Evolutionary conservation across 2,888 invertebrate genomes (phyloP).

Genomic region (Pegoplata infirma): DNA sequence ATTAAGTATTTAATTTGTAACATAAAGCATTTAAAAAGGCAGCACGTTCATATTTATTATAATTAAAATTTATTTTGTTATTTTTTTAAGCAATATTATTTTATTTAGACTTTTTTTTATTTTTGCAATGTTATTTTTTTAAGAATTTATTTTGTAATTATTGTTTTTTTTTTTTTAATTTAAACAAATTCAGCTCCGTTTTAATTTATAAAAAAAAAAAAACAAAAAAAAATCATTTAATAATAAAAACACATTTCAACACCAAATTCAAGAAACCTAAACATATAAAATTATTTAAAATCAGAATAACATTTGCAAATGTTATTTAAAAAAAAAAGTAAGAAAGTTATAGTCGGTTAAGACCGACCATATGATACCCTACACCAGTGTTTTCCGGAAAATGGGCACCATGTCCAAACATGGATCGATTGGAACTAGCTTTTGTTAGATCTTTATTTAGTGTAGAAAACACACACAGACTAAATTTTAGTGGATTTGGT

Average conservation of each 20-base stretch:
- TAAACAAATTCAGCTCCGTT: slow-evolving; percentile 25
- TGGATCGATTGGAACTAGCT: no score
- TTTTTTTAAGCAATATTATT: background rate
- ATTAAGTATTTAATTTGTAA: slow-evolving; percentile 30
- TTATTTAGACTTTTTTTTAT: background rate
- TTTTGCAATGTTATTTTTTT: background rate
- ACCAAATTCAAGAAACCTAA: background rate
- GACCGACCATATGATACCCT: no score
- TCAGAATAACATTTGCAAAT: no score
- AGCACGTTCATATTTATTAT: slow-evolving; percentile 32
- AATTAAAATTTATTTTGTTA: slow-evolving; percentile 23
- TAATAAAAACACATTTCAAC: background rate
- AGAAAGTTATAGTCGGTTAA: no score
- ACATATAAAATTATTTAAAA: background rate
- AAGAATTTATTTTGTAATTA: slow-evolving; percentile 42
- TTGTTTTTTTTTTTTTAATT: slow-evolving; percentile 11
- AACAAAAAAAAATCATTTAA: background rate
- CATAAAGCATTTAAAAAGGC: slow-evolving; percentile 39
- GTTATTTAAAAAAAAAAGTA: no score
- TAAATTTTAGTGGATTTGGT: no score
- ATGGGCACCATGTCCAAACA: no score
- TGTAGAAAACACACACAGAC: no score
- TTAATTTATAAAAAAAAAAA: background rate
- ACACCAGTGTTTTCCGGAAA: no score
- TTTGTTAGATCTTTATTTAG: no score